Evolutionary conservation across 1,140 invertebrate species (phyloP).

Genomic region (Drosophila equinoxialis): DNA sequence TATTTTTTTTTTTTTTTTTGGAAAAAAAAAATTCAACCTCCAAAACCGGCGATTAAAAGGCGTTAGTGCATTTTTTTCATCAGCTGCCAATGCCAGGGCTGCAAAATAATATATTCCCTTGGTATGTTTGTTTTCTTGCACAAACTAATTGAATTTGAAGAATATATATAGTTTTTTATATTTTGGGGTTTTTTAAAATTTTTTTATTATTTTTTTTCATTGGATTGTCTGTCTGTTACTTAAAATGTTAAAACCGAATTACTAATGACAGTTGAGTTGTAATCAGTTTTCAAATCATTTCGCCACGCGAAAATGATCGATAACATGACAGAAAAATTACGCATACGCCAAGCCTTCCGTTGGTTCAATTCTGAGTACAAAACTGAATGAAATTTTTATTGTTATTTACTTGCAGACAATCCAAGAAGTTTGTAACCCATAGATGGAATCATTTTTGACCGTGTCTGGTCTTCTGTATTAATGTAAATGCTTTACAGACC

Average conservation of each 20-base stretch:
- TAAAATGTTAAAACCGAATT: background rate
- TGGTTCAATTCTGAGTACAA: background rate
- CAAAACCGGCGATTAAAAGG: conserved; percentile 5
- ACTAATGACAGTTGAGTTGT: background rate
- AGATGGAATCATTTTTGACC: too few species aligned
- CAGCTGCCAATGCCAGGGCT: conserved; percentile 8
- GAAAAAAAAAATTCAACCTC: background rate
- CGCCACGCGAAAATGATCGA: background rate
- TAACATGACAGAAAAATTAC: background rate
- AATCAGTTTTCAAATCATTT: background rate
- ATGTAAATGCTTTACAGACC: too few species aligned
- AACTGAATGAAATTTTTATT: too few species aligned
- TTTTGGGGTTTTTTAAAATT: background rate
- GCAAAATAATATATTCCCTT: background rate
- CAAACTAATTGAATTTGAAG: background rate
- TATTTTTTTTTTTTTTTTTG: background rate
- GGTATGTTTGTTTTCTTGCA: background rate
- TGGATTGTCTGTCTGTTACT: background rate
- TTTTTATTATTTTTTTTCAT: background rate
- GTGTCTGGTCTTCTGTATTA: too few species aligned
- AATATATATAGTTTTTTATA: background rate
- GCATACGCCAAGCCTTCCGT: background rate
- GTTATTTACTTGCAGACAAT: too few species aligned
- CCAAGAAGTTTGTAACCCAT: too few species aligned
- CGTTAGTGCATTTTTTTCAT: conserved; percentile 7